Evolutionary conservation across 2,113 vertebrate genomes (phyloP).

Genomic region (Piprites chloris): DNA sequence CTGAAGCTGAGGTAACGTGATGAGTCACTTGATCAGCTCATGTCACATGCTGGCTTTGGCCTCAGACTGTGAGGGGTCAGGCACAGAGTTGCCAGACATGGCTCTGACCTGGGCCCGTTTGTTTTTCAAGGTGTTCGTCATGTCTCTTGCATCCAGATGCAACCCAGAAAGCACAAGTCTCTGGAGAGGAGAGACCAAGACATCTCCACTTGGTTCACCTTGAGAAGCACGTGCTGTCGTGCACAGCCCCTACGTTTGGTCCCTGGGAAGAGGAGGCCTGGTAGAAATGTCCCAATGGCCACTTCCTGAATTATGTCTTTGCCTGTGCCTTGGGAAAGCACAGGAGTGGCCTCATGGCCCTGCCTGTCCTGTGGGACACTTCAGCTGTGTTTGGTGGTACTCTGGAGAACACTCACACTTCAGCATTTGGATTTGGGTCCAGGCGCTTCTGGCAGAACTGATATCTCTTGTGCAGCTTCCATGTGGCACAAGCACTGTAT

Average conservation of each 20-base stretch:
- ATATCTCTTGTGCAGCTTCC: background rate
- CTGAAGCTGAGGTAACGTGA: background rate
- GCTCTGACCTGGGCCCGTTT: background rate
- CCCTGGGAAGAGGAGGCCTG: background rate
- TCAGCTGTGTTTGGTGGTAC: background rate
- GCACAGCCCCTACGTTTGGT: accelerated
- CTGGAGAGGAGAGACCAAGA: background rate
- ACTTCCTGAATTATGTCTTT: background rate
- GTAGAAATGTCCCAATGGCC: background rate
- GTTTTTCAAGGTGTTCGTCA: background rate
- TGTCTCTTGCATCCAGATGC: background rate
- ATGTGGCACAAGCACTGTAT: background rate
- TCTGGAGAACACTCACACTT: background rate
- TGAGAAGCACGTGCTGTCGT: background rate
- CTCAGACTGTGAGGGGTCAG: background rate
- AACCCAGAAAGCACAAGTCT: background rate
- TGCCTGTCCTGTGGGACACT: background rate
- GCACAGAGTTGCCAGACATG: background rate
- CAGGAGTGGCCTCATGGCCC: background rate
- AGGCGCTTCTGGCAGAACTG: background rate
- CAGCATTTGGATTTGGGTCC: background rate
- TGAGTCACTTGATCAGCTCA: slow-evolving; percentile 26
- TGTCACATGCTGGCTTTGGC: background rate
- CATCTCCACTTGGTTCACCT: background rate
- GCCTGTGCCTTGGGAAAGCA: accelerated